Evolutionary conservation across 2,888 invertebrate species (phyloP).

Genomic region (Ischnus inquisitorius): DNA sequence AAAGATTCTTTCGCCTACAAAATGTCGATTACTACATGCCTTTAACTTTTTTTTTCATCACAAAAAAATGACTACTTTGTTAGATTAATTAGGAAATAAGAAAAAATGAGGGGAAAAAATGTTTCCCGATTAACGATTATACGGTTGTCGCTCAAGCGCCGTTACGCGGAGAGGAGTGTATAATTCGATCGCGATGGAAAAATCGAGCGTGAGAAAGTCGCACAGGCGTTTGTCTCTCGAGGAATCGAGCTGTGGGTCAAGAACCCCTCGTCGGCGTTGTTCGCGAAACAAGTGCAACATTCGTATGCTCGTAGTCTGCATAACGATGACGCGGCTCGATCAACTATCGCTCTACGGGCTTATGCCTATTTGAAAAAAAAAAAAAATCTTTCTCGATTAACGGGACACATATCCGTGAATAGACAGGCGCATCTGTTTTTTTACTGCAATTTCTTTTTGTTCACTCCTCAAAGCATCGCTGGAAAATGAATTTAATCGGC

Average conservation of each 20-base stretch:
- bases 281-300: conserved; percentile 54
- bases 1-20: not conserved
- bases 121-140: conserved; percentile 23
- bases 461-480: too few relatives aligned
- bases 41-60: too few relatives aligned
- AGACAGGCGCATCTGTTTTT: too few relatives aligned
- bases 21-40: not conserved
- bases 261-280: conserved; percentile 59
- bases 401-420: conserved; percentile 34
- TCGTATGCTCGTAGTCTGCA: conserved; percentile 63
- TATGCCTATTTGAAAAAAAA: conserved; percentile 55
- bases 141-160: not conserved
- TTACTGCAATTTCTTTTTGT: too few relatives aligned
- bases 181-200: conserved; percentile 15
- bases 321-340: conserved; percentile 63
- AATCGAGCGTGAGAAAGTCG: conserved; percentile 72
- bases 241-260: conserved; percentile 70
- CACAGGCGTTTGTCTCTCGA: conserved; percentile 57
- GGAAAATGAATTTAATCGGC: not conserved
- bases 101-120: conserved; percentile 4
- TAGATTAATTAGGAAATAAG: too few relatives aligned
- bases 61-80: too few relatives aligned
- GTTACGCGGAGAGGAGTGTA: not conserved
- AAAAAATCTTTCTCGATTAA: not conserved
- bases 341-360: conserved; percentile 51